Base-by-base conservation (phyloP, 1,140 invertebrate genomes). In the Drosophila kikkawai region DNA sequence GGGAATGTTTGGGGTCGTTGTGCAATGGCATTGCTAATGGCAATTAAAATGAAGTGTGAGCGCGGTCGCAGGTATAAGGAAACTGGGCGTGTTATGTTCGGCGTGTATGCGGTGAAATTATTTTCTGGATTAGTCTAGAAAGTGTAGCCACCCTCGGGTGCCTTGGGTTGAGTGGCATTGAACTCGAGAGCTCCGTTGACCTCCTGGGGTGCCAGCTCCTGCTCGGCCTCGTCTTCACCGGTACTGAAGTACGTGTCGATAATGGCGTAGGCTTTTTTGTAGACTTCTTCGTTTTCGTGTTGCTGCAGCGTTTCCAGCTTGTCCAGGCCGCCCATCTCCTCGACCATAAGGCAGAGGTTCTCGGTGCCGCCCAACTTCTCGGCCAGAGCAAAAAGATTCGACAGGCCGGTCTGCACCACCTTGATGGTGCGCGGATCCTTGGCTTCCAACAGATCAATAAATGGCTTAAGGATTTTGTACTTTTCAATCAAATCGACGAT, bases 271-370 rank as follows among this genome's bases (percentile, higher is more conserved):
- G 96, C 95, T 92, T 98, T 96, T 86, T 96, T 96, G 93, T 99
- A 99, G 50, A 99, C 95, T 87, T 99, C 98, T 93, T 99, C 97
- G 93, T 99, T 99, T 93, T 99, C 97, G 92, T 99, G 98, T 83
- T 96, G 96, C 92, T 99, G 99, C 48, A 99, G 93, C 3, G 94
- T 93, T 93, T 99, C 99, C 76, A 99, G 97, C 91, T 97, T 98
- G 93, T 99, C 99, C 57, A 99, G 93, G 37, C 96, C 97, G 34
- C 95, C 95, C 88, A 97, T 97, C 93, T 98, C 97, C 93, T 98
- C 97, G 68, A 98, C 95, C 93, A 97, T 95, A 48, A 96, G 94
- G 50, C 97, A 97, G 11, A 98, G 93, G 34, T 95, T 93, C 69
- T 97, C 97, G 5, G 96, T 94, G 85, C 97, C 95, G 7, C 95